These are phyloP conservation scores for Limanda limanda DNA, from an alignment of 2,113 vertebrate genomes.

Conservation along the genomic window DNA sequence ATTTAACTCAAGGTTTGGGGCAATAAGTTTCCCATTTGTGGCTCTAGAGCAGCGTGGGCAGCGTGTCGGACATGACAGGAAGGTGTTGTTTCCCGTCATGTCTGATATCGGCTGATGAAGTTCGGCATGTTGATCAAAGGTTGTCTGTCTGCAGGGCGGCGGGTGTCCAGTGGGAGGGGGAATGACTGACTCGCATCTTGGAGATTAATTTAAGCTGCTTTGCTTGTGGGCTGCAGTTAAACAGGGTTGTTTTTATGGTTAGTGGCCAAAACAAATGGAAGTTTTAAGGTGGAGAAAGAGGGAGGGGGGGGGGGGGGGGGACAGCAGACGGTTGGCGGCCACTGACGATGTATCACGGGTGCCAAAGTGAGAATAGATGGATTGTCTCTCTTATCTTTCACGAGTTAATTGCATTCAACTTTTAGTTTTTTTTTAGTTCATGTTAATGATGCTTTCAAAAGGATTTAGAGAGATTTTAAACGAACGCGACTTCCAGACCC, in stretches of 20 bases:
- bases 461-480: too few relatives aligned
- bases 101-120: not conserved
- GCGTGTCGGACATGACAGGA: not conserved
- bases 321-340: constrained; percentile 4
- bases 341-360: not conserved
- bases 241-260: constrained; percentile 18
- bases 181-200: constrained; percentile 59
- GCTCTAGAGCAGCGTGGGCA: not conserved
- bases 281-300: constrained; percentile 41
- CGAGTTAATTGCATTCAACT: too few relatives aligned
- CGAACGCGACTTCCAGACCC: too few relatives aligned
- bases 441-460: too few relatives aligned
- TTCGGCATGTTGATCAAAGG: constrained; percentile 25
- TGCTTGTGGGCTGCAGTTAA: constrained; percentile 49
- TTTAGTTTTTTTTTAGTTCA: too few relatives aligned
- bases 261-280: constrained; percentile 52
- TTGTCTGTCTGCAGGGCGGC: not conserved
- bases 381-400: too few relatives aligned
- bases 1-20: not conserved
- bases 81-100: not conserved
- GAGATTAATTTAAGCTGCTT: constrained; percentile 76
- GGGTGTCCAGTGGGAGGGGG: constrained; percentile 32
- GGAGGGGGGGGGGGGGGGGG: not conserved
- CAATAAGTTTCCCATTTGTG: not conserved
- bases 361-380: not conserved